phyloP scores from a whole-genome alignment of 2,888 invertebrate species.

The Phaedon cochleariae region DNA sequence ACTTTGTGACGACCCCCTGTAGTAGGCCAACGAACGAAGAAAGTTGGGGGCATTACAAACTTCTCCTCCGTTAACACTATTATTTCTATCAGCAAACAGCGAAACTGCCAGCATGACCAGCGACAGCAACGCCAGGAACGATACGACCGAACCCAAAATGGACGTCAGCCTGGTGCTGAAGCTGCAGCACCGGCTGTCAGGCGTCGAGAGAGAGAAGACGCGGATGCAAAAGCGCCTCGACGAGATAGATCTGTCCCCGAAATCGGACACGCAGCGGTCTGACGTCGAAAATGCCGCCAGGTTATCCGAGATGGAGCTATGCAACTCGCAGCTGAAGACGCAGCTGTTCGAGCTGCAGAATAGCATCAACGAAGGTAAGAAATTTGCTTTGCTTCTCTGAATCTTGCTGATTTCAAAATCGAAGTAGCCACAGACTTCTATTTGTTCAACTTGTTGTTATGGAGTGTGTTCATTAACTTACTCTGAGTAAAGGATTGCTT shows the following conservation, averaged over 20 bases:
- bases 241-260: constrained; percentile 59
- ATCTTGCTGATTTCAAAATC: no score
- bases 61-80: not conserved
- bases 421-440: no score
- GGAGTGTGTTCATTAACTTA: no score
- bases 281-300: constrained; percentile 67
- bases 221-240: constrained; percentile 75
- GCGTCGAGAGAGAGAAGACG: constrained; percentile 76
- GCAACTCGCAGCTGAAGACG: constrained; percentile 83
- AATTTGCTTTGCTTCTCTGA: not conserved
- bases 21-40: no score
- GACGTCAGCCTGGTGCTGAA: constrained; percentile 79
- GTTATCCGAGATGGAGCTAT: constrained; percentile 85
- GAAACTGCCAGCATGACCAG: constrained; percentile 61
- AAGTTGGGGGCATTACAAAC: not conserved
- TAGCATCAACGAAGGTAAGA: constrained; percentile 68
- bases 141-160: constrained; percentile 52
- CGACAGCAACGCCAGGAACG: constrained; percentile 55
- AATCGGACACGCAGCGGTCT: constrained; percentile 57
- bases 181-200: constrained; percentile 77
- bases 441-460: no score
- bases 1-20: no score
- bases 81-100: constrained; percentile 33
- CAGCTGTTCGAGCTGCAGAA: constrained; percentile 78
- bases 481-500: no score